Conservation (phyloP, 2,888 invertebrate species). For the Dasypogon diadema region DNA sequence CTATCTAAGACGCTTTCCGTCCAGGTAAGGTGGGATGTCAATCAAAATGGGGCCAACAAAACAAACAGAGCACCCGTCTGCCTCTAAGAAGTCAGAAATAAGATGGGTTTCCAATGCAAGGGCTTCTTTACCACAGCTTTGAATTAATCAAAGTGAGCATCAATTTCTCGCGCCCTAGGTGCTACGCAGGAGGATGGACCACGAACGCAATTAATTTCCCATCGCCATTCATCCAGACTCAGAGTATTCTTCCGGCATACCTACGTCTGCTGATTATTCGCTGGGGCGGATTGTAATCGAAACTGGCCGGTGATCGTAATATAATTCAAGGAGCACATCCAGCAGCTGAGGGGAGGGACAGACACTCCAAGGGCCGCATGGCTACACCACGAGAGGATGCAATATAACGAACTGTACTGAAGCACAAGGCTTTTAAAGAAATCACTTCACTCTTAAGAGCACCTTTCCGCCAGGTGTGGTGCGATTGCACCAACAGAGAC, state of each 20-base stretch:
- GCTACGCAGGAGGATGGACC: neutral
- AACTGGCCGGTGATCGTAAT: neutral
- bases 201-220: neutral
- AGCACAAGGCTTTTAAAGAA: no score
- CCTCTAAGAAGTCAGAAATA: neutral
- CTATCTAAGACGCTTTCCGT: no score
- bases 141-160: neutral
- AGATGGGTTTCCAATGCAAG: no score
- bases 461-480: conserved; percentile 2
- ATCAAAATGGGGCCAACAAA: neutral
- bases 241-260: neutral
- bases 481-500: neutral
- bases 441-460: conserved; percentile 18
- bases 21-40: neutral
- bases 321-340: neutral
- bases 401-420: no score
- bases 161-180: neutral
- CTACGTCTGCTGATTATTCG: neutral
- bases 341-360: no score
- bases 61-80: neutral
- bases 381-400: neutral
- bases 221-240: no score
- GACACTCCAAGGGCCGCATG: neutral
- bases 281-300: no score
- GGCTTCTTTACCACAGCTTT: neutral